Conservation (phyloP, 2,113 vertebrate species). For the Chunga burmeisteri region DNA sequence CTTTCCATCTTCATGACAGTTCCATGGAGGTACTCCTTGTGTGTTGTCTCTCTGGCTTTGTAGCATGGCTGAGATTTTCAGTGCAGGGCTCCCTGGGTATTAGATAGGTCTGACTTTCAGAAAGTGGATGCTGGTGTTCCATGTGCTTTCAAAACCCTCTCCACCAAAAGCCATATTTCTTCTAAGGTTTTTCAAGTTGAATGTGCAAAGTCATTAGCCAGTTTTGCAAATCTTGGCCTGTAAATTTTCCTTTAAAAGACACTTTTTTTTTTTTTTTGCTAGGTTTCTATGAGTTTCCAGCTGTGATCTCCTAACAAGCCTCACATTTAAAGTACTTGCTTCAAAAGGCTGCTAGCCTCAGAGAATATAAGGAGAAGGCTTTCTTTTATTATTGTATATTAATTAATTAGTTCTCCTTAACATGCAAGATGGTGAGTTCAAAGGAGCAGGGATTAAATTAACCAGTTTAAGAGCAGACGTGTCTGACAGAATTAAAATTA, state of each 20-base stretch:
- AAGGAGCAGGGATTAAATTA: background rate
- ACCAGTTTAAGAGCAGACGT: background rate
- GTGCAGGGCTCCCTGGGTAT: background rate
- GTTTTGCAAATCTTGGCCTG: conserved; percentile 8
- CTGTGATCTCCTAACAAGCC: background rate
- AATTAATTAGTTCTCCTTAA: conserved; percentile 5
- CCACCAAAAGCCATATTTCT: background rate
- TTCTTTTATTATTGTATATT: conserved; percentile 25
- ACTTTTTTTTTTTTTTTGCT: background rate
- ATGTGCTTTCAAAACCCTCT: background rate
- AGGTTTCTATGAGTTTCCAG: background rate
- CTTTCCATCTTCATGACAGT: background rate
- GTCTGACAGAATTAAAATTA: background rate
- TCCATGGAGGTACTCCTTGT: background rate
- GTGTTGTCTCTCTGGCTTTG: background rate
- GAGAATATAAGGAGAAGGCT: background rate
- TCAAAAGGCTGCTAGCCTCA: conserved; percentile 36
- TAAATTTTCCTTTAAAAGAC: background rate
- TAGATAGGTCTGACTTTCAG: background rate
- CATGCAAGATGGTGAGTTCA: background rate
- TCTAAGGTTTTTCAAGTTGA: background rate
- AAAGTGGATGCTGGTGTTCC: background rate
- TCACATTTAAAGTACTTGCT: conserved; percentile 24
- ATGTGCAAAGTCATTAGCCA: background rate
- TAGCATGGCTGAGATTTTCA: background rate